Conservation (phyloP, 2,888 invertebrate genomes). For the Acleris laterana region DNA sequence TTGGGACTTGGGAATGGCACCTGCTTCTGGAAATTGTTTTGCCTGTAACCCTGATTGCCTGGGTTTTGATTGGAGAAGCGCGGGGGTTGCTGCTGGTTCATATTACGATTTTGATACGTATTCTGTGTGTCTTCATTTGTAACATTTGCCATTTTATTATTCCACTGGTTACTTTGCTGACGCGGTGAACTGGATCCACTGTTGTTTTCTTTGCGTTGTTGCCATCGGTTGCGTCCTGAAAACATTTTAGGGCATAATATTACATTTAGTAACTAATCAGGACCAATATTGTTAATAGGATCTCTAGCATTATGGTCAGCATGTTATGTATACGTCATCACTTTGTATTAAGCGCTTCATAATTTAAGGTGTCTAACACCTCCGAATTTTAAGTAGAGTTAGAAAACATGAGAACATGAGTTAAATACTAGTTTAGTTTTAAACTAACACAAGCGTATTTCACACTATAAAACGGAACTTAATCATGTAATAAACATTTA, state of each 20-base stretch:
- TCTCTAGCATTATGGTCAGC: too few species aligned
- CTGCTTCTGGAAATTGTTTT: slow-evolving; percentile 80
- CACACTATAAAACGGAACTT: too few species aligned
- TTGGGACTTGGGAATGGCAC: slow-evolving; percentile 84
- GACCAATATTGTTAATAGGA: too few species aligned
- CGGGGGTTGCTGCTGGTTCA: slow-evolving; percentile 76
- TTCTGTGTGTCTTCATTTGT: slow-evolving; percentile 63
- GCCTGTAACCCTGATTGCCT: slow-evolving; percentile 72
- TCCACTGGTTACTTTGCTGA: slow-evolving; percentile 81
- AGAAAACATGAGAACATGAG: too few species aligned
- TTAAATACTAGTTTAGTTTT: too few species aligned
- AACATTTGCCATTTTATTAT: slow-evolving; percentile 75
- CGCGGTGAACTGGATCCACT: slow-evolving; percentile 79
- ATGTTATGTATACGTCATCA: too few species aligned
- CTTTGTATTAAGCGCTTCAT: too few species aligned
- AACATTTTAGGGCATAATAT: slow-evolving; percentile 38
- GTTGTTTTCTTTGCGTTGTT: slow-evolving; percentile 84
- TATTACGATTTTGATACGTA: slow-evolving; percentile 66
- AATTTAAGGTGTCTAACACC: too few species aligned
- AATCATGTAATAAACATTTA: too few species aligned
- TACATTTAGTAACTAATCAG: background rate
- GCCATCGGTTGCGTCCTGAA: slow-evolving; percentile 85
- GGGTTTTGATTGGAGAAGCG: slow-evolving; percentile 79
- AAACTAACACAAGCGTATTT: too few species aligned
- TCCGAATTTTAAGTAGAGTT: too few species aligned